These are phyloP conservation scores for Heptranchias perlo DNA, from an alignment of 2,113 vertebrate genomes.

Conservation along the genomic window DNA sequence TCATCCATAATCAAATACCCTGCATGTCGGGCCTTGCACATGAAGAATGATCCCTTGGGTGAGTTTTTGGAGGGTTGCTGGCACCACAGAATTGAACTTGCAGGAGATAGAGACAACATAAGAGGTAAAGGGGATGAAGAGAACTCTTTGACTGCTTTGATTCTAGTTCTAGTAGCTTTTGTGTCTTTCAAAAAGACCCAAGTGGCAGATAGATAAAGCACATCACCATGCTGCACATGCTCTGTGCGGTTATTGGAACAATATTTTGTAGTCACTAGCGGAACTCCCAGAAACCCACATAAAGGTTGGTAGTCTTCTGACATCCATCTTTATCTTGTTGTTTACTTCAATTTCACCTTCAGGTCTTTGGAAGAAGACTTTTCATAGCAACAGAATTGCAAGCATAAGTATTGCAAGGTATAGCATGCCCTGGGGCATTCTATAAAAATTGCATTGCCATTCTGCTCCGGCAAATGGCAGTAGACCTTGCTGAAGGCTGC, in stretches of 20 bases:
- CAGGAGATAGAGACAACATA: neutral
- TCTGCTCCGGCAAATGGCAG: neutral
- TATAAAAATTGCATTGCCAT: conserved; percentile 10
- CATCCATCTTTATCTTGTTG: neutral
- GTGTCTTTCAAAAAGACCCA: neutral
- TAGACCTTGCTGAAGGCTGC: neutral
- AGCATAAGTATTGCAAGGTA: neutral
- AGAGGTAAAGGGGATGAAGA: neutral
- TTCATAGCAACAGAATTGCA: neutral
- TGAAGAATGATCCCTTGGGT: neutral
- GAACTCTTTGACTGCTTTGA: neutral
- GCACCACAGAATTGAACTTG: neutral
- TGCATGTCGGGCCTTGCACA: neutral
- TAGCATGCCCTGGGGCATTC: neutral
- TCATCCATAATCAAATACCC: neutral
- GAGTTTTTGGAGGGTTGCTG: neutral
- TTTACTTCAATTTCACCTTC: neutral
- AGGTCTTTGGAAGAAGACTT: neutral
- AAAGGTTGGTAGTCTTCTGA: neutral
- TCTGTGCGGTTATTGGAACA: neutral
- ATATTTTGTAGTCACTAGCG: neutral
- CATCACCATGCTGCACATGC: neutral
- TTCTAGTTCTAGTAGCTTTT: neutral
- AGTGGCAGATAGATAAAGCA: neutral
- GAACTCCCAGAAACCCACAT: neutral